Percentiles rank a stretch among this genome's conserved stretches.
These are phyloP conservation scores for Itoplectis maculator DNA, from an alignment of 2,888 invertebrate species.

Conservation along the genomic window DNA sequence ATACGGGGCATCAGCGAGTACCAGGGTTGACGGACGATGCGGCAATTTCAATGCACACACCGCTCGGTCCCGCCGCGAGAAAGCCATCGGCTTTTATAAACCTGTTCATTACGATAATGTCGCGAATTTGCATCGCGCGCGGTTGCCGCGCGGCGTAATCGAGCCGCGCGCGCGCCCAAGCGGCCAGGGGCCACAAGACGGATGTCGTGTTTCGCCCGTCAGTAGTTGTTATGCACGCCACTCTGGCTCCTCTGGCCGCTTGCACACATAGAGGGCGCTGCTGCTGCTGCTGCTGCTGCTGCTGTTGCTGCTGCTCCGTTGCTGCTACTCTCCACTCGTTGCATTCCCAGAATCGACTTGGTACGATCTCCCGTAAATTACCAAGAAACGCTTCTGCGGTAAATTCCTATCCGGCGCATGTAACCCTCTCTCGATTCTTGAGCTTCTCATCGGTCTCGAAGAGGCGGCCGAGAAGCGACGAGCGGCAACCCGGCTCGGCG, in stretches of 20 bases:
- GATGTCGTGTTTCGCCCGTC: conserved; percentile 78
- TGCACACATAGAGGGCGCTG: conserved; percentile 3
- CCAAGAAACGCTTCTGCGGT: conserved; percentile 53
- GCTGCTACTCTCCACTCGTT: conserved; percentile 1
- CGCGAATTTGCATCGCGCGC: conserved; percentile 78
- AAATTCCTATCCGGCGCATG: conserved; percentile 49
- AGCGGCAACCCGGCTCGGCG: conserved; percentile 41
- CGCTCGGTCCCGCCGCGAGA: conserved; percentile 66
- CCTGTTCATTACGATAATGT: conserved; percentile 81
- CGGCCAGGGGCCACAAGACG: conserved; percentile 63
- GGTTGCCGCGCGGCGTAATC: conserved; percentile 70
- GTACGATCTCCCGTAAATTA: conserved; percentile 30
- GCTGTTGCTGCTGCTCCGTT: neutral
- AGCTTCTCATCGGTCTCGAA: conserved; percentile 12
- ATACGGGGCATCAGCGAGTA: conserved; percentile 3
- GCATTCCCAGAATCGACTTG: conserved; percentile 20
- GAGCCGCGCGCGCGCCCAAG: conserved; percentile 48
- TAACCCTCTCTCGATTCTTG: neutral
- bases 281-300: neutral
- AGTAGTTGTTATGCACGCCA: conserved; percentile 68
- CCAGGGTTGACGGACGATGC: conserved; percentile 33
- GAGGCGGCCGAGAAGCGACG: conserved; percentile 14
- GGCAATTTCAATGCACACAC: conserved; percentile 51
- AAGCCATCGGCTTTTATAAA: conserved; percentile 79
- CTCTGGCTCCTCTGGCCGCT: conserved; percentile 1